Conservation (phyloP, 1,140 invertebrate genomes). For the Centruroides sculpturatus region DNA sequence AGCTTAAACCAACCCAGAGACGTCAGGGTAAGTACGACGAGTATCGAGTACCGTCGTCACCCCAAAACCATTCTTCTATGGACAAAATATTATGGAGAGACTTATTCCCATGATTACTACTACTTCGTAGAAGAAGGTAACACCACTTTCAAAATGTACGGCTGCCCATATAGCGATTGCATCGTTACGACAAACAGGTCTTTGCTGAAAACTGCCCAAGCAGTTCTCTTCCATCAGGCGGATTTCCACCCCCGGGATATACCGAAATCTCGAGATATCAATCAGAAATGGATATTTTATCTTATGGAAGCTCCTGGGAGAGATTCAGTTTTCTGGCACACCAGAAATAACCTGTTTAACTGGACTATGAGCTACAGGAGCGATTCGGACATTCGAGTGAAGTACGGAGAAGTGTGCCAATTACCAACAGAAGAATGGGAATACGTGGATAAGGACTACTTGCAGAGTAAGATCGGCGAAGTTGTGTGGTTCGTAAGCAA, state of each 20-base stretch:
- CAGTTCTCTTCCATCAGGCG: slow-evolving; percentile 17
- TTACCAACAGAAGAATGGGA: not conserved
- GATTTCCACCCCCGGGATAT: slow-evolving; percentile 18
- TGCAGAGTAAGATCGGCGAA: too few relatives aligned
- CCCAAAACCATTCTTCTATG: too few relatives aligned
- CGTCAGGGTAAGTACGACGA: too few relatives aligned
- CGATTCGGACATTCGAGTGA: slow-evolving; percentile 25
- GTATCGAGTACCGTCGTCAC: too few relatives aligned
- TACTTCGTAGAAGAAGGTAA: too few relatives aligned
- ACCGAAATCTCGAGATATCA: slow-evolving; percentile 25
- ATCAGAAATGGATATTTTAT: slow-evolving; percentile 44
- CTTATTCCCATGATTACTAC: too few relatives aligned
- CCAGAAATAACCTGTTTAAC: slow-evolving; percentile 25
- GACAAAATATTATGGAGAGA: too few relatives aligned
- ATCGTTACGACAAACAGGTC: slow-evolving; percentile 13
- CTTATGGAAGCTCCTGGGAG: slow-evolving; percentile 40
- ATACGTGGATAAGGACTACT: slow-evolving; percentile 12
- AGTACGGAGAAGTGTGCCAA: slow-evolving; percentile 16
- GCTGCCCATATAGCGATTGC: slow-evolving; percentile 7
- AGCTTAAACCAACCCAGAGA: too few relatives aligned
- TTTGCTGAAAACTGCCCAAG: slow-evolving; percentile 1
- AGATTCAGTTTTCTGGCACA: slow-evolving; percentile 8
- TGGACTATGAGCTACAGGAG: slow-evolving; percentile 33
- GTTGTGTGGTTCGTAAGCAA: slow-evolving; percentile 49
- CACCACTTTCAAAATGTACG: not conserved